Evolutionary conservation across 2,113 vertebrate species (phyloP).

Genomic region (Columbina picui): DNA sequence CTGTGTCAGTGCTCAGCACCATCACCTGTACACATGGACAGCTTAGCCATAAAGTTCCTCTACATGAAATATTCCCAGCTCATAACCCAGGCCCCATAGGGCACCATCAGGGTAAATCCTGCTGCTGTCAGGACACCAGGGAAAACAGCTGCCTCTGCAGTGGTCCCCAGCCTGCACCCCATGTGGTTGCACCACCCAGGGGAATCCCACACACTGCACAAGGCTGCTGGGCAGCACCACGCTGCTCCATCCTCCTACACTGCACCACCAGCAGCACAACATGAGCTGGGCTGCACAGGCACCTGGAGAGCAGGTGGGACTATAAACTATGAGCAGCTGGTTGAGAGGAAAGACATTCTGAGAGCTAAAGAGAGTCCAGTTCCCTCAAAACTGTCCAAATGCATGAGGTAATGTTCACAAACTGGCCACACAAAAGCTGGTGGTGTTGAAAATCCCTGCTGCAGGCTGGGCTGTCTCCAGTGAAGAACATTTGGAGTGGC

Average conservation of each 20-base stretch:
- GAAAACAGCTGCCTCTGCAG: background rate
- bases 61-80: background rate
- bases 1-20: background rate
- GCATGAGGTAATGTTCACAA: background rate
- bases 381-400: background rate
- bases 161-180: background rate
- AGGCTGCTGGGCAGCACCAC: rapidly evolving
- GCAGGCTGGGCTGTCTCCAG: background rate
- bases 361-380: background rate
- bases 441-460: background rate
- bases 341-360: background rate
- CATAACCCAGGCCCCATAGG: background rate
- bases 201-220: background rate
- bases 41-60: background rate
- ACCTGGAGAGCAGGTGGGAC: background rate
- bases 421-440: background rate
- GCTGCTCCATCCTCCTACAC: rapidly evolving
- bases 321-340: background rate
- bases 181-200: background rate
- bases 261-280: background rate
- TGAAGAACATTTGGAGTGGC: background rate
- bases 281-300: background rate
- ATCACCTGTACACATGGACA: background rate
- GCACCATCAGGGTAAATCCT: background rate
- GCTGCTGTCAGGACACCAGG: background rate